Conservation (phyloP, 64 coral and sea anemone species). For the Actinia equina region DNA sequence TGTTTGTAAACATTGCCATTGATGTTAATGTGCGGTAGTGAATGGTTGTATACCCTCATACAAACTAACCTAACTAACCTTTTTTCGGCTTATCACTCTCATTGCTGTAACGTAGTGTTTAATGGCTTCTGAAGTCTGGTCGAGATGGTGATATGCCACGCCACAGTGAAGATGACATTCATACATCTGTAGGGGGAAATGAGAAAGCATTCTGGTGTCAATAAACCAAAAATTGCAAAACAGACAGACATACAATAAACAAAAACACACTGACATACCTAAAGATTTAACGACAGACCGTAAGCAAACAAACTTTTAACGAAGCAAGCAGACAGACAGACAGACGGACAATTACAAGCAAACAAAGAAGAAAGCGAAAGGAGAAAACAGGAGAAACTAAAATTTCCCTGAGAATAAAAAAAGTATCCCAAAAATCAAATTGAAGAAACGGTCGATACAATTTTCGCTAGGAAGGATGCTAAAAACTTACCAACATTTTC, state of each 20-base stretch:
- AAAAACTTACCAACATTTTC: conserved; percentile 25
- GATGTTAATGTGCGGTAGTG: not conserved
- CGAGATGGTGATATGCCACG: not conserved
- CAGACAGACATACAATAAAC: too few relatives aligned
- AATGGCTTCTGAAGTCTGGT: not conserved
- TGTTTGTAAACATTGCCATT: not conserved
- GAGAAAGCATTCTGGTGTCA: not conserved
- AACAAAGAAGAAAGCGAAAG: too few relatives aligned
- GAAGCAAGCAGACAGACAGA: not conserved
- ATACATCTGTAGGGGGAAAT: not conserved
- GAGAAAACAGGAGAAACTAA: too few relatives aligned
- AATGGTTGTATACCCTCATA: not conserved
- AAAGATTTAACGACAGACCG: not conserved
- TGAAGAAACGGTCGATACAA: too few relatives aligned
- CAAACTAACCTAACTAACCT: not conserved
- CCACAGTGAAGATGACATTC: conserved; percentile 21
- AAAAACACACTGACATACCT: too few relatives aligned
- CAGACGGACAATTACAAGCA: too few relatives aligned
- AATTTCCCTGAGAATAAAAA: too few relatives aligned
- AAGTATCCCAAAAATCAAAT: too few relatives aligned
- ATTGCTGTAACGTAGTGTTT: not conserved
- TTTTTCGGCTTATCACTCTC: conserved; percentile 15
- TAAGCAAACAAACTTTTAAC: too few relatives aligned
- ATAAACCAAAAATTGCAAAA: not conserved
- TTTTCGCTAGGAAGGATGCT: too few relatives aligned